Evolutionary conservation across 2,888 invertebrate genomes (phyloP).

Genomic region (Heteropelma amictum): DNA sequence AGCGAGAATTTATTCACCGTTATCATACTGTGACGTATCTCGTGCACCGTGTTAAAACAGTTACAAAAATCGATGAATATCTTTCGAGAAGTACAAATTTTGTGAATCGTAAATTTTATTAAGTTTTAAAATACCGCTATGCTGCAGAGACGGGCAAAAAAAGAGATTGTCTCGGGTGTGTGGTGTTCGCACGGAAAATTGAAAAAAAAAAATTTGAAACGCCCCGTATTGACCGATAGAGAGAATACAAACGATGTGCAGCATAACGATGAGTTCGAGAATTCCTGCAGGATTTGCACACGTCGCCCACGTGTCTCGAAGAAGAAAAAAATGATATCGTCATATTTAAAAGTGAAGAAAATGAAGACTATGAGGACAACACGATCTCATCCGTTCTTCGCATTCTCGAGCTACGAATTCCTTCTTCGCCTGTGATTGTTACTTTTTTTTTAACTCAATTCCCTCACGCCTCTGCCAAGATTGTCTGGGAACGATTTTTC

Average conservation of each 20-base stretch:
- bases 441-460: neutral
- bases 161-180: constrained; percentile 28
- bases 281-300: constrained; percentile 57
- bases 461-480: constrained; percentile 32
- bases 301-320: constrained; percentile 58
- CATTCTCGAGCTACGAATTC: neutral
- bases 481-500: neutral
- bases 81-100: too few species aligned
- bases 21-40: too few species aligned
- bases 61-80: too few species aligned
- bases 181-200: constrained; percentile 16
- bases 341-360: neutral
- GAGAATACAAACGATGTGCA: constrained; percentile 34
- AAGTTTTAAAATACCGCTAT: too few species aligned
- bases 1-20: too few species aligned
- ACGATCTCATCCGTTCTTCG: neutral
- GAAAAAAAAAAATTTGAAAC: constrained; percentile 25
- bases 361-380: neutral
- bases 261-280: constrained; percentile 40
- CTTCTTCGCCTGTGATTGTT: neutral
- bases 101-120: too few species aligned
- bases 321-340: constrained; percentile 9
- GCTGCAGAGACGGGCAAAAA: neutral
- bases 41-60: too few species aligned
- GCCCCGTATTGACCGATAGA: constrained; percentile 25